Base-by-base conservation (phyloP, 1,140 invertebrate species). In the Vanessa atalanta region DNA sequence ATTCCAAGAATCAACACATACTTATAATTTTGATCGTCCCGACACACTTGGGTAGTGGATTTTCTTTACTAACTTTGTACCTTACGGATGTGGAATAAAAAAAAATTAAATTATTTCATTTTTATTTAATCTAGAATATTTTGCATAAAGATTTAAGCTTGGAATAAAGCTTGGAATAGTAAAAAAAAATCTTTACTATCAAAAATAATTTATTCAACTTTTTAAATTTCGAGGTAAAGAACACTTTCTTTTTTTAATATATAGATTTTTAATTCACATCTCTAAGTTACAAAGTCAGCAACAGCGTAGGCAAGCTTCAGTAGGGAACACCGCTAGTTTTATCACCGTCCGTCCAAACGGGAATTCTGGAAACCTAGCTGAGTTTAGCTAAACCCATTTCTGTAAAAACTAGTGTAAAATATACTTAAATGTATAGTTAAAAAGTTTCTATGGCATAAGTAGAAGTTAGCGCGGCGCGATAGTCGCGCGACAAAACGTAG, bases 261-360 rank as follows among this genome's bases (percentile, higher is more conserved):
- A 2, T 13, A 15, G 0, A 50, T 50, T 15, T 50, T 50, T 50
- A 50, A 50, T 50, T 48, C 65, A 9, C 12, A 48, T 65, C 47
- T 50, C 0, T 26, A 3, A 51, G 26, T 26, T 15, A 37, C 14
- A 61, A 43, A 61, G 14, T 61, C n/a, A 9, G 12, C 53, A 61
- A 6, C 23, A n/a, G 8, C 63, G 50, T 50, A 76, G 70, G 63
- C 78, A 73, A 63, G 72, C 73, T 78, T 75, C 48, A 65, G 78
- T 77, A 77, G 72, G 67, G 51, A 65, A 77, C 70, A 76, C 69
- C 65, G 76, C 79, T 78, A 79, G 67, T 76, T 76, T 77, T 70
- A 74, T 66, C 60, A 76, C 71, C 76, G 75, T 90, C 88, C 88
- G 88, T 90, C 88, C 88, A 88, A 81, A 77, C 88, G 88, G 88